These are phyloP conservation scores for Drosophila multiciliata DNA, from an alignment of 2,888 invertebrate species.

Conservation along the genomic window DNA sequence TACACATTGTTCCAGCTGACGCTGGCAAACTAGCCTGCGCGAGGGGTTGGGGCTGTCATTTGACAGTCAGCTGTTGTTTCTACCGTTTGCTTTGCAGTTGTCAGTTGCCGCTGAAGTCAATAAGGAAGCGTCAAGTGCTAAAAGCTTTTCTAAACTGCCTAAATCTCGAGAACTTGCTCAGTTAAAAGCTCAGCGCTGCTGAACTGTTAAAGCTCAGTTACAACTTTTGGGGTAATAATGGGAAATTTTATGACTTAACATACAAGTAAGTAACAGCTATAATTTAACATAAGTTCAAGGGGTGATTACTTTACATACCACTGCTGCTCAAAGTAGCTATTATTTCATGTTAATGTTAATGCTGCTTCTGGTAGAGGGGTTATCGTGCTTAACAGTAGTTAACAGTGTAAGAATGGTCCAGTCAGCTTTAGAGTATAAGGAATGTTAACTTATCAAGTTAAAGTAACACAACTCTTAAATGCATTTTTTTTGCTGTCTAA, in stretches of 20 bases:
- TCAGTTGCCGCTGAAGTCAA: constrained; percentile 48
- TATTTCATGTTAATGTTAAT: background rate
- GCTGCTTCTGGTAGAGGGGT: background rate
- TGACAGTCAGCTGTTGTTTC: constrained; percentile 69
- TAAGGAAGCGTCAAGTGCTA: constrained; percentile 43
- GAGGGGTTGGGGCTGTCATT: constrained; percentile 28
- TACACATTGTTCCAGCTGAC: constrained; percentile 56
- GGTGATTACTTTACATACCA: constrained; percentile 13
- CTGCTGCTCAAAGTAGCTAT: constrained; percentile 3
- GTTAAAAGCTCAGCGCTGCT: constrained; percentile 9
- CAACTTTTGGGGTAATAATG: constrained; percentile 52
- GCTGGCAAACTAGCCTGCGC: background rate
- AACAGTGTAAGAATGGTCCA: constrained; percentile 14
- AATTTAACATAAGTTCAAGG: constrained; percentile 6
- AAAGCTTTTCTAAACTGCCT: constrained; percentile 30
- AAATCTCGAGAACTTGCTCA: constrained; percentile 19
- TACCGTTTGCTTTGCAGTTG: constrained; percentile 35
- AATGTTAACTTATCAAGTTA: background rate
- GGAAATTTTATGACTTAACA: constrained; percentile 33
- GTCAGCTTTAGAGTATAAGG: background rate
- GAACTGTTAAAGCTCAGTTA: constrained; percentile 17
- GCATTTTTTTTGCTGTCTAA: background rate
- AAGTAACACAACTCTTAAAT: background rate
- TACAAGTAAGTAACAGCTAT: background rate
- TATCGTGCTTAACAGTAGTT: no score